These are phyloP conservation scores for Sterrhoptilus dennistouni DNA, from an alignment of 2,113 vertebrate species.

Conservation along the genomic window DNA sequence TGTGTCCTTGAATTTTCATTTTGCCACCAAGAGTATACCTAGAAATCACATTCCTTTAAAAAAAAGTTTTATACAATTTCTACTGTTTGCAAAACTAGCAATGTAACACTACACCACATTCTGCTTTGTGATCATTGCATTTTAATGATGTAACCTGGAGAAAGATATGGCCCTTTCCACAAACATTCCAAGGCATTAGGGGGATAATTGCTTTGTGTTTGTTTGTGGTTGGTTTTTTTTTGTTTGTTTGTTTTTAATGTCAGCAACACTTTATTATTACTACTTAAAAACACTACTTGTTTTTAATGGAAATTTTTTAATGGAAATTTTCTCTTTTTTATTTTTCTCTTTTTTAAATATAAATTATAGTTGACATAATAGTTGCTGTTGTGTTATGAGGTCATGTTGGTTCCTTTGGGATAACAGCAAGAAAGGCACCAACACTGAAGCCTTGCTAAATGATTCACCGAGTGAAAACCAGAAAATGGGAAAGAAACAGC, in stretches of 20 bases:
- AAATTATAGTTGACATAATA: neutral
- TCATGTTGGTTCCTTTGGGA: neutral
- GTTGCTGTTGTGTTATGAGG: neutral
- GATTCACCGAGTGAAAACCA: neutral
- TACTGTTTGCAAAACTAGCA: neutral
- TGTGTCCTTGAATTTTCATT: neutral
- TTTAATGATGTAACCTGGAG: neutral
- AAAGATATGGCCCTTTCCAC: neutral
- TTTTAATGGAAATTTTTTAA: neutral
- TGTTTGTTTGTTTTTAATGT: neutral
- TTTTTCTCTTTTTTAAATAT: neutral
- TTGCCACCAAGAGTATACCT: neutral
- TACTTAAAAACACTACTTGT: neutral
- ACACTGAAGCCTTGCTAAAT: neutral
- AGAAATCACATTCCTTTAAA: neutral
- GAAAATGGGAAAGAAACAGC: neutral
- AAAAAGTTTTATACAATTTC: neutral
- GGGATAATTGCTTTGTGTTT: neutral
- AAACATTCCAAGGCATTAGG: neutral
- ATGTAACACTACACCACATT: neutral
- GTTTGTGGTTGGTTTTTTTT: too few species aligned
- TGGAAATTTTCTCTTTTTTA: neutral
- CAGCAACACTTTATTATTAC: neutral
- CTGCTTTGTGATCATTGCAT: neutral
- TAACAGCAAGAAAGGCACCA: neutral